A percentile compares a stretch with the other conserved stretches of the same genome.
phyloP scores from a whole-genome alignment of 2,888 invertebrate genomes.

The Drosophila helvetica region DNA sequence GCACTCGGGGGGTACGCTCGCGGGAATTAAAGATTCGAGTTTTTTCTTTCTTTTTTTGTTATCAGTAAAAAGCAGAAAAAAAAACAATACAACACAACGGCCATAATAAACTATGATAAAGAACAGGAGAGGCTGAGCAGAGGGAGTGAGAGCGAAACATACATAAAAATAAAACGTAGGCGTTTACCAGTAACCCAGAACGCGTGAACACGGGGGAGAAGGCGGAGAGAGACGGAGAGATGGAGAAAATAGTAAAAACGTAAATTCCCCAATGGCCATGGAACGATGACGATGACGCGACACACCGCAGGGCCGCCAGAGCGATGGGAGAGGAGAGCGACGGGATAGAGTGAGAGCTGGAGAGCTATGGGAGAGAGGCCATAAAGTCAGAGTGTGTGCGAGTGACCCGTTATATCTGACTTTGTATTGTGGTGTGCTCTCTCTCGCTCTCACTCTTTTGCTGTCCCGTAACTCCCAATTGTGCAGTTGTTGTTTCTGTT shows the following conservation, averaged over 20 bases:
- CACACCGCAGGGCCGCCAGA: slow-evolving; percentile 26
- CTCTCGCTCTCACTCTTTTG: slow-evolving; percentile 62
- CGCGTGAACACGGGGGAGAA: slow-evolving; percentile 8
- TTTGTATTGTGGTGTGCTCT: slow-evolving; percentile 1
- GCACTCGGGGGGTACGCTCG: slow-evolving; percentile 47
- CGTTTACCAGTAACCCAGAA: slow-evolving; percentile 63
- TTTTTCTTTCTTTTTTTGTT: slow-evolving; percentile 37
- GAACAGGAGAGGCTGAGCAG: slow-evolving; percentile 60
- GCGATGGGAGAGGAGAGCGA: slow-evolving; percentile 15
- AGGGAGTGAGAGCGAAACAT: slow-evolving; percentile 27
- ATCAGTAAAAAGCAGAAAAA: slow-evolving; percentile 56
- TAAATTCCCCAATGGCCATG: slow-evolving; percentile 37
- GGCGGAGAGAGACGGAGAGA: neutral
- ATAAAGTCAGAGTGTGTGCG: slow-evolving; percentile 10
- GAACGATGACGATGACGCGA: slow-evolving; percentile 11
- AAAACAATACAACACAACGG: slow-evolving; percentile 30
- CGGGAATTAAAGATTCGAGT: slow-evolving; percentile 47
- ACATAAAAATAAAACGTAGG: slow-evolving; percentile 77
- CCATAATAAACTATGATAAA: slow-evolving; percentile 75
- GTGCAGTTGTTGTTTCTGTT: slow-evolving; percentile 60
- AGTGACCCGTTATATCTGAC: slow-evolving; percentile 2
- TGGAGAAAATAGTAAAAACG: slow-evolving; percentile 38
- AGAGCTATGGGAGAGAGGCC: slow-evolving; percentile 3
- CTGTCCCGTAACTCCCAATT: slow-evolving; percentile 75
- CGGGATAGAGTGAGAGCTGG: slow-evolving; percentile 18